Conservation (phyloP, 2,797 vertebrate genomes). For the Mormyrops boulengeri region DNA sequence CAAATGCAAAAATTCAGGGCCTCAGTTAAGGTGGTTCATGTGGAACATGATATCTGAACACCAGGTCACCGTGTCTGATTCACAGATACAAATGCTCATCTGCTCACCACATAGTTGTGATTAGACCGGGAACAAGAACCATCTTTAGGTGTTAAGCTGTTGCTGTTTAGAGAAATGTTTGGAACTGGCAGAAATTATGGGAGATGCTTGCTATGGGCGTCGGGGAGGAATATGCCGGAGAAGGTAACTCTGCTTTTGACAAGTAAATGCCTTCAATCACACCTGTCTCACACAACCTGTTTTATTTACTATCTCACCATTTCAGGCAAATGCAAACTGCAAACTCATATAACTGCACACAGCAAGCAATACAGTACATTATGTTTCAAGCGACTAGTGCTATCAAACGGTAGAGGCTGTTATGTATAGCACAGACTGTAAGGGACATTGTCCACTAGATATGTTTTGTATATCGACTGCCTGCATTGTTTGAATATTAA, state of each 20-base stretch:
- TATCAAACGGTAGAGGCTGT: not conserved
- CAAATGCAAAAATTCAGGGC: not conserved
- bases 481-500: not conserved
- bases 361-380: not conserved
- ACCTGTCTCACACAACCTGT: not conserved
- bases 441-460: not conserved
- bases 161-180: not conserved
- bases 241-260: not conserved
- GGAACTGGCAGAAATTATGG: not conserved
- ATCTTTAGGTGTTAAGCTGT: not conserved
- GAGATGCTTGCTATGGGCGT: not conserved
- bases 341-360: not conserved
- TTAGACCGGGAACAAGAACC: not conserved
- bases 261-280: not conserved
- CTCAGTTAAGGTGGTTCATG: not conserved
- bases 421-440: not conserved
- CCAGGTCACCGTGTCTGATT: not conserved
- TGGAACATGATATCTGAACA: not conserved
- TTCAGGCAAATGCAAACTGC: not conserved
- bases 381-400: not conserved
- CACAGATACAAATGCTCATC: not conserved
- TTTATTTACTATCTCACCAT: constrained; percentile 4
- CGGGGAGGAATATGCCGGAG: not conserved
- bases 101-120: not conserved
- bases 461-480: not conserved